Evolutionary conservation across 2,888 invertebrate species (phyloP).

Genomic region (Heliconius aoede): DNA sequence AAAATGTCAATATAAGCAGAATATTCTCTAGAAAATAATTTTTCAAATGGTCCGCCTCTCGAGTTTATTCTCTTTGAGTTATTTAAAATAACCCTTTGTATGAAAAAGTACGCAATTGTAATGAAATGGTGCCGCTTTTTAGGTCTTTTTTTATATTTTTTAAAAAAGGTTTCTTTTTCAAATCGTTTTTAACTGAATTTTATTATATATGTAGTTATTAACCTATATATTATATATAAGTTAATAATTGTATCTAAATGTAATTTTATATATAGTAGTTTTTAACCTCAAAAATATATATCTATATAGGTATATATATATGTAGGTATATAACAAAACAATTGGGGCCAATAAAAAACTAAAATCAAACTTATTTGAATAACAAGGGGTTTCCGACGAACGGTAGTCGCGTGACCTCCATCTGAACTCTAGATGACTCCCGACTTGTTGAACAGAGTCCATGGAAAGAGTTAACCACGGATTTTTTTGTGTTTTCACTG

Average conservation of each 20-base stretch:
- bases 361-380: conserved; percentile 21
- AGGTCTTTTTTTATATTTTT: not conserved
- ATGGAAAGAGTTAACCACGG: not conserved
- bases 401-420: conserved; percentile 7
- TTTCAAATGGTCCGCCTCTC: not conserved
- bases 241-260: too few relatives aligned
- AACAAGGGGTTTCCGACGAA: conserved; percentile 26
- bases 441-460: conserved; percentile 13
- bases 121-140: conserved; percentile 7
- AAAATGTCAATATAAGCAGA: not conserved
- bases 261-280: too few relatives aligned
- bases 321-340: conserved; percentile 18
- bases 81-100: not conserved
- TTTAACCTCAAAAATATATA: not conserved
- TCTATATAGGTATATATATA: not conserved
- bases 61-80: not conserved
- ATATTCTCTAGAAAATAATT: not conserved
- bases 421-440: conserved; percentile 18
- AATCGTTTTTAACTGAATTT: not conserved
- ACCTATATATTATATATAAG: too few relatives aligned
- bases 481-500: not conserved
- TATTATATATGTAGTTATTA: too few relatives aligned
- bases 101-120: conserved; percentile 15
- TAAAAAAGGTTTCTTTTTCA: not conserved
- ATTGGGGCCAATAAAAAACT: conserved; percentile 17